These are phyloP conservation scores for Acridotheres tristis DNA, from an alignment of 2,797 vertebrate genomes.

Conservation along the genomic window DNA sequence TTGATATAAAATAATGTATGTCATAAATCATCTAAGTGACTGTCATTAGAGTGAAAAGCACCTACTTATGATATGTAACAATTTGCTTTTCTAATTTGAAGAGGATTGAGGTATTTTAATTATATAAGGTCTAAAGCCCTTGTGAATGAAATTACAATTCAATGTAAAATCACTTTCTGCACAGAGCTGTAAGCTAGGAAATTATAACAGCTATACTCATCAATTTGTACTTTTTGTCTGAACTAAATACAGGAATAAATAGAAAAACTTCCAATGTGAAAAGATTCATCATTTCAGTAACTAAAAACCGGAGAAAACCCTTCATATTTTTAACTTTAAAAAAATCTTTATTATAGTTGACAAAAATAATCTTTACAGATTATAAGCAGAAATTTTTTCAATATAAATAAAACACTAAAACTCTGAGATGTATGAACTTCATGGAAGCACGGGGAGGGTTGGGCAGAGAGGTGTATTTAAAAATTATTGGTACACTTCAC, in stretches of 20 bases:
- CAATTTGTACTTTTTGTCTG: constrained; percentile 61
- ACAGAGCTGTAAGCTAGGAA: constrained; percentile 67
- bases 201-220: constrained; percentile 65
- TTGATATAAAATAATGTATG: constrained; percentile 86
- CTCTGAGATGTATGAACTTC: background rate
- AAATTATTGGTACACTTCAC: constrained; percentile 40
- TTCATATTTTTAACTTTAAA: background rate
- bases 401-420: background rate
- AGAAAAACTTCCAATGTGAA: background rate
- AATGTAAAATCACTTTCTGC: constrained; percentile 68
- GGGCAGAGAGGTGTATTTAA: background rate
- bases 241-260: constrained; percentile 19
- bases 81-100: constrained; percentile 88
- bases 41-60: constrained; percentile 82
- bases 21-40: constrained; percentile 81
- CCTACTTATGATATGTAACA: constrained; percentile 85
- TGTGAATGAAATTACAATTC: constrained; percentile 74
- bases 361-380: background rate
- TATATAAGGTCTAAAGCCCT: constrained; percentile 75
- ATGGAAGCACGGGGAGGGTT: background rate
- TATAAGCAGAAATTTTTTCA: background rate
- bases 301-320: background rate
- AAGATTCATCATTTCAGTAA: background rate
- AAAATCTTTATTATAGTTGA: background rate
- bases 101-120: constrained; percentile 82